A percentile compares a stretch with the other conserved stretches of the same genome.
These are phyloP conservation scores for Phrixothrix hirtus DNA, from an alignment of 2,888 invertebrate genomes.

Conservation along the genomic window DNA sequence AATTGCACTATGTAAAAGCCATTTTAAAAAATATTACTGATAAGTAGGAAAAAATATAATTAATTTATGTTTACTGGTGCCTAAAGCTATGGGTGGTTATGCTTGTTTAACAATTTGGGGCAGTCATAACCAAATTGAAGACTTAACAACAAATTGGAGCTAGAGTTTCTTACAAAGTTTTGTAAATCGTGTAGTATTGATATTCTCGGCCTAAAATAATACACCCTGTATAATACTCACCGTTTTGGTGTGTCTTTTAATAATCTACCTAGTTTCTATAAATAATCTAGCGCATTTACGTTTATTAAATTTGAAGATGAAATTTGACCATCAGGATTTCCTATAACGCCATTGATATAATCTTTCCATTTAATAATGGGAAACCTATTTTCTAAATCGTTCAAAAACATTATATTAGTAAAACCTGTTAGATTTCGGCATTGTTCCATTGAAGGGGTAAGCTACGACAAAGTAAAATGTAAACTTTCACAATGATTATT, in stretches of 20 bases:
- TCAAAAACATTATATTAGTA: conserved; percentile 87
- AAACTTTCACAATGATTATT: conserved; percentile 86
- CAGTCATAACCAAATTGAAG: no score
- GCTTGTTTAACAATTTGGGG: no score
- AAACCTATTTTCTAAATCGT: conserved; percentile 73
- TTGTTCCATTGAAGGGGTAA: conserved; percentile 84
- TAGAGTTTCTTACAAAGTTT: no score
- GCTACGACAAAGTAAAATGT: conserved; percentile 57
- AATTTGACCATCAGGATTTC: conserved; percentile 63
- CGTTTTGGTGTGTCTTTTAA: conserved; percentile 61
- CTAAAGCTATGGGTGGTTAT: no score
- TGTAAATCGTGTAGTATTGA: no score
- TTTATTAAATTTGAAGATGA: conserved; percentile 75
- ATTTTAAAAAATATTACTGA: no score
- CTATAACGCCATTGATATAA: conserved; percentile 81
- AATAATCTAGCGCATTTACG: conserved; percentile 82
- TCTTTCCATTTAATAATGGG: conserved; percentile 79
- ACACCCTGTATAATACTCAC: no score
- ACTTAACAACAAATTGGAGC: no score
- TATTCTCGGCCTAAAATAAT: no score
- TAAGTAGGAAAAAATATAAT: no score
- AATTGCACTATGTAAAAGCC: no score
- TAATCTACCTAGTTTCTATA: conserved; percentile 69
- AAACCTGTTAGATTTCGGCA: conserved; percentile 85
- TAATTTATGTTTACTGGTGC: no score